Conservation (phyloP, 2,888 invertebrate genomes). For the Vandiemenella viatica region DNA sequence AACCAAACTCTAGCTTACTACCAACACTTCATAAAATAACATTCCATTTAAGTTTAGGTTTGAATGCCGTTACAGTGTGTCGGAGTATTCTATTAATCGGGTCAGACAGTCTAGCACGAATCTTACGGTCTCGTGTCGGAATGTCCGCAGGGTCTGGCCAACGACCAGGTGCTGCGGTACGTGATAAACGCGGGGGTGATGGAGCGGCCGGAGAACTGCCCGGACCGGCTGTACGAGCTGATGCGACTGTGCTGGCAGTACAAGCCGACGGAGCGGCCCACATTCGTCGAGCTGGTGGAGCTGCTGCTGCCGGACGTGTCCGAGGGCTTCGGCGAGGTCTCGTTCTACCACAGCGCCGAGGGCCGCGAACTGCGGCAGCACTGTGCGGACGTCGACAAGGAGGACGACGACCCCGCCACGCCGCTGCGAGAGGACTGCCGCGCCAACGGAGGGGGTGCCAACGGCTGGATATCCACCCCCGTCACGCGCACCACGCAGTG, state of each 20-base stretch:
- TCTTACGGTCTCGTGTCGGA: too few species aligned
- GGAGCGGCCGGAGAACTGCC: conserved; percentile 92
- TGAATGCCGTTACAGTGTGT: too few species aligned
- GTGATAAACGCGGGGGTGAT: conserved; percentile 85
- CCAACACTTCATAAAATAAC: too few species aligned
- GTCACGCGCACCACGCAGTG: neutral
- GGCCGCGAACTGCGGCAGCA: conserved; percentile 30
- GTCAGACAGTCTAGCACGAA: too few species aligned
- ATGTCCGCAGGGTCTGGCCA: conserved; percentile 60
- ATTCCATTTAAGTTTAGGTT: too few species aligned
- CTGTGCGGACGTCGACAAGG: conserved; percentile 3
- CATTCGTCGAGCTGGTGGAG: conserved; percentile 69
- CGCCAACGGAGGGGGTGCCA: neutral
- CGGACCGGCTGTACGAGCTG: conserved; percentile 73
- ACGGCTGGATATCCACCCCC: neutral
- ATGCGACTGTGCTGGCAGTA: conserved; percentile 91
- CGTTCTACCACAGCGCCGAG: conserved; percentile 46
- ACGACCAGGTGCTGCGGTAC: conserved; percentile 75
- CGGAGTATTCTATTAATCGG: too few species aligned
- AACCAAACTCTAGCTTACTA: too few species aligned
- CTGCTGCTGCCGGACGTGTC: conserved; percentile 52
- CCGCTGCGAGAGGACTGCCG: conserved; percentile 15
- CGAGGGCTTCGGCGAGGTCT: conserved; percentile 40
- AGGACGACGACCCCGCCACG: conserved; percentile 20
- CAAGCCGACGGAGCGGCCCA: conserved; percentile 60